A percentile compares a stretch with the other conserved stretches of the same genome.
These are phyloP conservation scores for Heliothis peltigera DNA, from an alignment of 2,888 invertebrate genomes.

Conservation along the genomic window DNA sequence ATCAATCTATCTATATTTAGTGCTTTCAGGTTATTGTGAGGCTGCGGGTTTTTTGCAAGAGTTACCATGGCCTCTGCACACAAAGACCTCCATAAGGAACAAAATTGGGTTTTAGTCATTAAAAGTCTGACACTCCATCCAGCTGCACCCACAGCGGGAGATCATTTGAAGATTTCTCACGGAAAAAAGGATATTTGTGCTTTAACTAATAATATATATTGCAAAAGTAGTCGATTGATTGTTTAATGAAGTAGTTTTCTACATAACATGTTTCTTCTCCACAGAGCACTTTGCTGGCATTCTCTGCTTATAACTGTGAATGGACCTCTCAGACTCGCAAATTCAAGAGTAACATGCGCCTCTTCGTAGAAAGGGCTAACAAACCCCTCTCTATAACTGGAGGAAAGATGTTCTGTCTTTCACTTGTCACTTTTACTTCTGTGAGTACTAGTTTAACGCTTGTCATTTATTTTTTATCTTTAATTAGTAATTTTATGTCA, in stretches of 20 bases:
- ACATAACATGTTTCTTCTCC: conserved; percentile 41
- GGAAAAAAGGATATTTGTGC: no score
- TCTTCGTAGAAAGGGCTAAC: conserved; percentile 76
- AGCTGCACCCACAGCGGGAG: no score
- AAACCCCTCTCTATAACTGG: conserved; percentile 75
- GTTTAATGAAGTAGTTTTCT: not conserved
- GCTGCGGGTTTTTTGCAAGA: no score
- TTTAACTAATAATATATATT: no score
- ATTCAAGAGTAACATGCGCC: conserved; percentile 76
- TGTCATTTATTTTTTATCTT: not conserved
- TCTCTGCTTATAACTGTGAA: conserved; percentile 75
- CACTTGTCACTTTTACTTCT: conserved; percentile 78
- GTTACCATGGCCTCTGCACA: no score
- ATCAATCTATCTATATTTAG: not conserved
- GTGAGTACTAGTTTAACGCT: conserved; percentile 64
- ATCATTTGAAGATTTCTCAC: no score
- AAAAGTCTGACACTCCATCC: no score
- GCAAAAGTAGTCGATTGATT: no score
- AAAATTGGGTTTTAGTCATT: no score
- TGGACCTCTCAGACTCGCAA: conserved; percentile 73
- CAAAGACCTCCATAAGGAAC: no score
- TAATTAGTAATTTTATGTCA: not conserved
- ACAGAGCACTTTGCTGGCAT: conserved; percentile 74
- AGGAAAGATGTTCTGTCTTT: conserved; percentile 79
- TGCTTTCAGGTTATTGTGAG: no score